phyloP scores from a whole-genome alignment of 2,888 invertebrate genomes.

The Nymphalis urticae region DNA sequence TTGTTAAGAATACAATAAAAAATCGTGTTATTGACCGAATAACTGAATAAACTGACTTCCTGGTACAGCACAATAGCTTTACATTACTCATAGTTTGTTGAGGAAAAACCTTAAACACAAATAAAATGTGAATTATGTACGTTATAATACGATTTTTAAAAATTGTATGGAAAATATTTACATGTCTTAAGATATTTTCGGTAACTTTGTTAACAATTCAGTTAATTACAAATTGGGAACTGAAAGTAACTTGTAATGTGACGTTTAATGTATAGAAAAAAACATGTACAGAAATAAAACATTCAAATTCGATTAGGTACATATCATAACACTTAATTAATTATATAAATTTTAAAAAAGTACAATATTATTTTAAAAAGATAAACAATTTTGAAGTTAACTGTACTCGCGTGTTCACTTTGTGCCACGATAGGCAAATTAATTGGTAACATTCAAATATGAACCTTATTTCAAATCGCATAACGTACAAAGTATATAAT shows the following conservation, averaged over 20 bases:
- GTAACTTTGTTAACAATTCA: no score
- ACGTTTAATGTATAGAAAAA: no score
- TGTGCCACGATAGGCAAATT: background rate
- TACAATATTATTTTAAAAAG: background rate
- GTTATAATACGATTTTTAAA: no score
- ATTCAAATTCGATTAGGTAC: no score
- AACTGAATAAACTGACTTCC: constrained; percentile 15
- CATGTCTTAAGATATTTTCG: background rate
- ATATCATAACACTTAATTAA: no score
- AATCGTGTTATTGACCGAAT: constrained; percentile 18
- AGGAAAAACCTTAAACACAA: constrained; percentile 5
- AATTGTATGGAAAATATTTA: no score
- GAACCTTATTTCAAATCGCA: background rate
- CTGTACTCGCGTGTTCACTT: constrained; percentile 8
- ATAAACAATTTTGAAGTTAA: constrained; percentile 3
- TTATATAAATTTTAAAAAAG: no score
- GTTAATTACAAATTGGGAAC: no score
- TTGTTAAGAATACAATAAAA: constrained; percentile 4
- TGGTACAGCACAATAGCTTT: constrained; percentile 13
- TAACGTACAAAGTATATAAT: background rate
- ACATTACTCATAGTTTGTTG: constrained; percentile 14
- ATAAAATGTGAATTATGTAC: background rate
- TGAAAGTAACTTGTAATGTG: no score
- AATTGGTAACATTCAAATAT: background rate
- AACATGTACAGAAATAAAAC: no score